Evolutionary conservation across 2,113 vertebrate genomes (phyloP), one percentile per base, ranked within the genome.

Genomic region (Plotosus lineatus): DNA sequence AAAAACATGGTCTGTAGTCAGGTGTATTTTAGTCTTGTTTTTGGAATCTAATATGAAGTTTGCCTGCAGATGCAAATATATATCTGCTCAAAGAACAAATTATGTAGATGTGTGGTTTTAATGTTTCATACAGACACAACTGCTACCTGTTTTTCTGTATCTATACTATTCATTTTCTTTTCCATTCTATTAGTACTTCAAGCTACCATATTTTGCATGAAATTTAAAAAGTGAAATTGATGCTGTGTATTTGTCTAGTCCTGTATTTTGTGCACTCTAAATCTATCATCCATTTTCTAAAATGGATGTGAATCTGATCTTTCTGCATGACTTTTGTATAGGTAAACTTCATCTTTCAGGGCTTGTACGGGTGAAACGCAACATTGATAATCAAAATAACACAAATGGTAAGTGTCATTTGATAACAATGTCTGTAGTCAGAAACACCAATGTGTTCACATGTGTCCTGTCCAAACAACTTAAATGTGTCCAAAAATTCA

Each of bases 241-340:
- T 21, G 55, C 12, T 26, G 23, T 9, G 23, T 61, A 10, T 56
- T 42, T 31, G 50, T 56, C 15, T 50, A 38, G 58, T 48, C 17
- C 17, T 77, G 8, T 11, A 15, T 15, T 77, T 65, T 21, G 42
- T 50, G 14, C 40, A 38, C 19, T 48, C 40, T 10, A 12, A 26
- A 21, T 3, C n/a, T 65, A 75, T 53, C 71, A 81, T 81, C 71
- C 69, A 81, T 38, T 81, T 75, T 26, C 2, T 15, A 31, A 48
- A 75, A 75, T 81, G 79, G 44, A 75, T 65, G 58, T 51, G 58
- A 17, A 65, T 38, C 72, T 75, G 44, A 36, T 65, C 19, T 75
- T 65, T 55, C 19, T 65, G 79, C 79, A 53, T 75, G 80, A 23
- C 48, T 55, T 81, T 66, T 60, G 60, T 81, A 36, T 66, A 81